Conservation (phyloP, 2,797 vertebrate species). For the Periophthalmus magnuspinnatus region DNA sequence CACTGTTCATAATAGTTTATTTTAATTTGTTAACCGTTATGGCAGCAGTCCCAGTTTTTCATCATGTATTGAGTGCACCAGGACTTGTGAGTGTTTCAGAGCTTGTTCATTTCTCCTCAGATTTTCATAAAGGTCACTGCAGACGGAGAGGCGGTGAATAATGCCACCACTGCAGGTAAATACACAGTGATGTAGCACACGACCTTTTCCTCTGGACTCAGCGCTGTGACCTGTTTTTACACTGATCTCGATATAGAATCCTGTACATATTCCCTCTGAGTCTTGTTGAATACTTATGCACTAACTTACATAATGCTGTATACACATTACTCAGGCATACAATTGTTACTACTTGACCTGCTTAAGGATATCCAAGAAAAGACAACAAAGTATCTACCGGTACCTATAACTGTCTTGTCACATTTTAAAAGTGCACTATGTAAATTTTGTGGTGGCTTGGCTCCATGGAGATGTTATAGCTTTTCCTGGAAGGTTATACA, state of each 20-base stretch:
- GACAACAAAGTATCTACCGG: too few relatives aligned
- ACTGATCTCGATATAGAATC: background rate
- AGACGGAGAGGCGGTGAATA: conserved; percentile 78
- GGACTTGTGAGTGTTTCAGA: background rate
- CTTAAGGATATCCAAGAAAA: too few relatives aligned
- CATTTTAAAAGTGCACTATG: too few relatives aligned
- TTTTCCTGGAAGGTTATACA: too few relatives aligned
- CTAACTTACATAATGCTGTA: background rate
- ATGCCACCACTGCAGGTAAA: conserved; percentile 71
- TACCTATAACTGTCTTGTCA: too few relatives aligned
- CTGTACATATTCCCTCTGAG: conserved; percentile 23
- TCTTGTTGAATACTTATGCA: background rate
- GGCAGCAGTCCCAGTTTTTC: too few relatives aligned
- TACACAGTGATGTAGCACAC: conserved; percentile 29
- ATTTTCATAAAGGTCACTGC: conserved; percentile 96
- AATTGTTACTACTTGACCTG: conserved; percentile 12
- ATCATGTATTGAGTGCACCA: too few relatives aligned
- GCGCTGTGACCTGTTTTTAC: conserved; percentile 35
- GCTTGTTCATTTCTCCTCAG: conserved; percentile 65
- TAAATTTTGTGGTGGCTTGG: too few relatives aligned
- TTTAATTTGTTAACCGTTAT: too few relatives aligned
- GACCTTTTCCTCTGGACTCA: conserved; percentile 47
- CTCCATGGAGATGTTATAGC: too few relatives aligned
- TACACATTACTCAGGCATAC: background rate
- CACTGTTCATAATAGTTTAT: too few relatives aligned